Percentiles rank a stretch among this genome's conserved stretches.
Evolutionary conservation across 30 jellyfish, hydroid and myxozoan genomes (phyloP).

Genomic region (Pseudorhiza aurosa): DNA sequence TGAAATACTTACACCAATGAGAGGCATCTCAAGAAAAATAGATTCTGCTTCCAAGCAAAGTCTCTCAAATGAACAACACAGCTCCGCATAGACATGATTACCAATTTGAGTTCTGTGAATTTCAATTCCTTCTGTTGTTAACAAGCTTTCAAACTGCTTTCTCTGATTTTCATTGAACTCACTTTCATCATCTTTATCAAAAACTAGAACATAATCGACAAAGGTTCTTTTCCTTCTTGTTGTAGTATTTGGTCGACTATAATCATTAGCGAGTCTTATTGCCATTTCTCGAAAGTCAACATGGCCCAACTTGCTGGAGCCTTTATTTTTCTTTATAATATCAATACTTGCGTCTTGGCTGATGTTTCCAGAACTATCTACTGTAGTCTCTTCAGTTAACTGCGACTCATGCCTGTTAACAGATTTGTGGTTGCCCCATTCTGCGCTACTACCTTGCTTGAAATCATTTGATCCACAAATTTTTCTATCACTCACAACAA

Average conservation of each 20-base stretch:
- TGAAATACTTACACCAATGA: slow-evolving; percentile 80
- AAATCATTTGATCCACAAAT: not conserved
- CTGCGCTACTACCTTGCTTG: not conserved
- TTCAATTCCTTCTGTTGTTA: slow-evolving; percentile 58
- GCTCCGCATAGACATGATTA: slow-evolving; percentile 64
- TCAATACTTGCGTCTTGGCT: not conserved
- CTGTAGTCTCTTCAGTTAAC: slow-evolving; percentile 14
- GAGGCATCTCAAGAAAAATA: slow-evolving; percentile 87
- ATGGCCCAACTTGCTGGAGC: not conserved
- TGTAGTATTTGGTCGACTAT: slow-evolving; percentile 27
- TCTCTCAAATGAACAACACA: slow-evolving; percentile 82
- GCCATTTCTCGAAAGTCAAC: slow-evolving; percentile 65
- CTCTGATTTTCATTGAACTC: slow-evolving; percentile 45
- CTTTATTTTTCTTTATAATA: not conserved
- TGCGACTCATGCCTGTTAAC: not conserved
- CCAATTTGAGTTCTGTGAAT: slow-evolving; percentile 55
- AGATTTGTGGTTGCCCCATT: not conserved
- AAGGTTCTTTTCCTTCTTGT: slow-evolving; percentile 16
- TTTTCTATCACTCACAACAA: not conserved
- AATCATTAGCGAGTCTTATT: slow-evolving; percentile 43
- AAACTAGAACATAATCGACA: slow-evolving; percentile 79
- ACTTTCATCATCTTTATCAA: slow-evolving; percentile 54
- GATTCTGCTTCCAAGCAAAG: slow-evolving; percentile 94
- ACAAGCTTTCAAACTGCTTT: slow-evolving; percentile 53
- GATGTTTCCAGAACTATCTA: not conserved